phyloP scores from a whole-genome alignment of 2,113 vertebrate species.

The Mormyrus iriodes region DNA sequence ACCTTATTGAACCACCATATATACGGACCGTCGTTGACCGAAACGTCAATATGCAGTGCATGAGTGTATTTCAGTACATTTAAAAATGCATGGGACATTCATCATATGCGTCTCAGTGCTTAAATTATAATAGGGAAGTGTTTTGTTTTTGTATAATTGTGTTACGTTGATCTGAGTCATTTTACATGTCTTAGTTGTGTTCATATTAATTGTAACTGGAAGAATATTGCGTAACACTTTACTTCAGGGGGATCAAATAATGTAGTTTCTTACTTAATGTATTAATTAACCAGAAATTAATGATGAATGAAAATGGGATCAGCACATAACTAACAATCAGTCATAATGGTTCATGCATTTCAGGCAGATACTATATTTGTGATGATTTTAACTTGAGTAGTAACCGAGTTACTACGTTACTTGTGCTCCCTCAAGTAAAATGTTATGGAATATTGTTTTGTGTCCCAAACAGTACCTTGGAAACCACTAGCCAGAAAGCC shows the following conservation, averaged over 20 bases:
- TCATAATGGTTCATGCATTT: background rate
- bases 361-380: background rate
- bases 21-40: background rate
- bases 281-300: background rate
- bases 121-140: background rate
- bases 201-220: background rate
- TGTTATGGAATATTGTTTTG: background rate
- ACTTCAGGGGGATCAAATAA: background rate
- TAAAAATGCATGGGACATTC: background rate
- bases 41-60: background rate
- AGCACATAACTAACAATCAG: too few species aligned
- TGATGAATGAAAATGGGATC: too few species aligned
- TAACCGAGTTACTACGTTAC: background rate
- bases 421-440: background rate
- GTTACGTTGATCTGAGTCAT: background rate
- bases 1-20: background rate
- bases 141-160: background rate
- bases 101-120: background rate
- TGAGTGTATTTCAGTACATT: background rate
- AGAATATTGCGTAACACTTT: background rate
- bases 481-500: conserved; percentile 21
- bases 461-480: conserved; percentile 24
- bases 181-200: background rate
- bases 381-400: background rate
- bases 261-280: background rate